Conservation (phyloP, 1,140 invertebrate genomes). For the Sesamia nonagrioides region DNA sequence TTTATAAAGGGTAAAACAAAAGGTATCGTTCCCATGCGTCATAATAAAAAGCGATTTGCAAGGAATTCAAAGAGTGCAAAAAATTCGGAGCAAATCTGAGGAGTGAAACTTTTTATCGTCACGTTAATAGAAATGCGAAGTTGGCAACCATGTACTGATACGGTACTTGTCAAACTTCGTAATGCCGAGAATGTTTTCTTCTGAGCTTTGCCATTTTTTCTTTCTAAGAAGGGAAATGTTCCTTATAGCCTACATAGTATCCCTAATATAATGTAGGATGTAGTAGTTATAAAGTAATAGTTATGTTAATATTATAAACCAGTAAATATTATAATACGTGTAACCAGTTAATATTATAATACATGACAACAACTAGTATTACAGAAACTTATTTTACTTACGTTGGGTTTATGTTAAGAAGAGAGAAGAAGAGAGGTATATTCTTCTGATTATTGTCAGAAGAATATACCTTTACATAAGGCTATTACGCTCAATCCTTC, state of each 20-base stretch:
- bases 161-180: neutral
- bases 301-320: conserved; percentile 13
- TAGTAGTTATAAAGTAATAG: neutral
- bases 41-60: conserved; percentile 27
- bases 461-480: too few species aligned
- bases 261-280: neutral
- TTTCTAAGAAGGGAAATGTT: too few species aligned
- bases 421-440: too few species aligned
- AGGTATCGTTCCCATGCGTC: conserved; percentile 18
- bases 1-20: conserved; percentile 18
- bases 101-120: conserved; percentile 23
- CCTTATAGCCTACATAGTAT: neutral
- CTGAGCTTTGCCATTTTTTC: neutral
- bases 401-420: too few species aligned
- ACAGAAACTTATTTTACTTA: conserved; percentile 39
- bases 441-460: neutral
- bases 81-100: neutral
- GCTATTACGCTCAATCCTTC: too few species aligned
- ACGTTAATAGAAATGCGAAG: neutral
- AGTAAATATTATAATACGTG: conserved; percentile 13
- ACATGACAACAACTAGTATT: conserved; percentile 16
- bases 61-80: conserved; percentile 11
- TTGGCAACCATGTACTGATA: neutral
- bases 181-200: neutral
- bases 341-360: conserved; percentile 11